Evolutionary conservation across 2,113 vertebrate genomes (phyloP).

Genomic region (Carassius gibelio): DNA sequence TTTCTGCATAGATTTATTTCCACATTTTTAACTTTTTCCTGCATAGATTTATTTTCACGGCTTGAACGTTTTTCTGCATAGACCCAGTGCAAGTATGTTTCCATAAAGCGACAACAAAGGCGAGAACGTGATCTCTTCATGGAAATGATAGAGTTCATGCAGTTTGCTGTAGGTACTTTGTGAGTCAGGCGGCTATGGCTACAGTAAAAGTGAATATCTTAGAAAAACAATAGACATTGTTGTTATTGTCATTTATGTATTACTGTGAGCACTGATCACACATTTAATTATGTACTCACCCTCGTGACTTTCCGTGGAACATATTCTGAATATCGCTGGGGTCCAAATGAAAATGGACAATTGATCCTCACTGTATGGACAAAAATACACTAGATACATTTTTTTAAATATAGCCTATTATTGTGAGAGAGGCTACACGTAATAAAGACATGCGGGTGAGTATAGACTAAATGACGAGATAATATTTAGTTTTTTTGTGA

Average conservation of each 20-base stretch:
- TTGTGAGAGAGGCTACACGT: too few relatives aligned
- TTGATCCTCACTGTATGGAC: neutral
- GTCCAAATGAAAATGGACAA: neutral
- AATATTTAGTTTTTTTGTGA: neutral
- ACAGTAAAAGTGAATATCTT: neutral
- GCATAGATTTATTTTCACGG: too few relatives aligned
- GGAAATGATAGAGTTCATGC: neutral
- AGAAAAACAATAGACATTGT: neutral
- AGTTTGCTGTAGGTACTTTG: neutral
- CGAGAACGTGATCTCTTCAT: neutral
- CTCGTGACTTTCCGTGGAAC: neutral
- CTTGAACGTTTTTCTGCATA: neutral
- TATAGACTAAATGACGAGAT: too few relatives aligned
- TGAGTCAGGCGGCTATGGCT: neutral
- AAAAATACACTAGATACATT: neutral
- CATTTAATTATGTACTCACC: neutral
- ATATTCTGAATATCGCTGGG: neutral
- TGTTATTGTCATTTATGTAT: neutral
- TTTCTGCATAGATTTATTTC: neutral
- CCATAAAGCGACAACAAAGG: neutral
- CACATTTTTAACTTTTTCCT: too few relatives aligned
- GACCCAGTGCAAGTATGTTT: neutral
- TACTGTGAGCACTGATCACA: neutral
- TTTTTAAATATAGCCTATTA: neutral
- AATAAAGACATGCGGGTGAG: neutral